Percentiles rank a stretch among this genome's conserved stretches.
These are phyloP conservation scores for Chironomus striatipennis DNA, from an alignment of 1,140 invertebrate genomes.

Conservation along the genomic window DNA sequence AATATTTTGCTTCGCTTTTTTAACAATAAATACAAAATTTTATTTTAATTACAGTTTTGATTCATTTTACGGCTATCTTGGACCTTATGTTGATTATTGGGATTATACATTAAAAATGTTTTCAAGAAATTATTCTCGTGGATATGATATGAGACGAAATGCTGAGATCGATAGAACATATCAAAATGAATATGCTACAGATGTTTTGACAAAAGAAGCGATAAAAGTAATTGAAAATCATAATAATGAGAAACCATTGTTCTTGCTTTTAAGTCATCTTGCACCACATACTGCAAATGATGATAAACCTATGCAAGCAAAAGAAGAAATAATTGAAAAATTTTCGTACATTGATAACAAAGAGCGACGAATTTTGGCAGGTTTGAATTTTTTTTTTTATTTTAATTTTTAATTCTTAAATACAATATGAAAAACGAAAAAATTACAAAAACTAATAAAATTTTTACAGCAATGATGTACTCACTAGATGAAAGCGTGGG, in stretches of 20 bases:
- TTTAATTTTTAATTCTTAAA: too few species aligned
- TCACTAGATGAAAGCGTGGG: constrained; percentile 79
- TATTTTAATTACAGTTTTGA: too few species aligned
- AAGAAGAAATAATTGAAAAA: constrained; percentile 58
- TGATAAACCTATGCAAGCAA: constrained; percentile 64
- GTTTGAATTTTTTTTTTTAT: too few species aligned
- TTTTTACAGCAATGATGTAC: constrained; percentile 67
- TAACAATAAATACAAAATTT: too few species aligned
- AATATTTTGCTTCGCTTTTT: too few species aligned
- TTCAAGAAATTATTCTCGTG: neutral
- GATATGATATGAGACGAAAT: constrained; percentile 24
- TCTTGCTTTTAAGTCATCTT: constrained; percentile 70
- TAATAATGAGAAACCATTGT: constrained; percentile 51
- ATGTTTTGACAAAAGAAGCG: constrained; percentile 65
- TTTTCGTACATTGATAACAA: constrained; percentile 67
- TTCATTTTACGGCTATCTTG: constrained; percentile 74
- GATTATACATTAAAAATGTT: constrained; percentile 51
- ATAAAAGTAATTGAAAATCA: constrained; percentile 59
- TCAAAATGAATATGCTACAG: constrained; percentile 62
- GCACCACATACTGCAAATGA: constrained; percentile 68
- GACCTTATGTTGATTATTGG: constrained; percentile 76
- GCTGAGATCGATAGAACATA: constrained; percentile 49
- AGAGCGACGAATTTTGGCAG: constrained; percentile 68
- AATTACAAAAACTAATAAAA: too few species aligned
- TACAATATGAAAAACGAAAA: too few species aligned